Percentiles rank a stretch among this genome's conserved stretches.
Conservation (phyloP, 2,797 vertebrate genomes). For the Brachyrhaphis roseni region DNA sequence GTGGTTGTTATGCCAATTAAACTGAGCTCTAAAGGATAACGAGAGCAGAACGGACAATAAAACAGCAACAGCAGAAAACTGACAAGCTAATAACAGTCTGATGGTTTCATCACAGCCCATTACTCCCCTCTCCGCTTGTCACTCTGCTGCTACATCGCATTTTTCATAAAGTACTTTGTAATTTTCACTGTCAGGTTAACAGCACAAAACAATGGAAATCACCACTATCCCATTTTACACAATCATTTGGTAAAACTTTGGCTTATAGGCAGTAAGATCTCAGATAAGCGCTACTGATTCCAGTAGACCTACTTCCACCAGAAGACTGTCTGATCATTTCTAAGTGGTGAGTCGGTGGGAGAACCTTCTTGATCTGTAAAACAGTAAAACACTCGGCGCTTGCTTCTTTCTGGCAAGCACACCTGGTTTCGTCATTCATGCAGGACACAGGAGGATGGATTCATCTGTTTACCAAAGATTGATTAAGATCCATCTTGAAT, state of each 20-base stretch:
- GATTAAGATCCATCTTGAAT: background rate
- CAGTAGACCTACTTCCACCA: constrained; percentile 49
- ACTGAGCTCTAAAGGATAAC: constrained; percentile 46
- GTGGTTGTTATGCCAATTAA: constrained; percentile 35
- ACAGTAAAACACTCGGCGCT: constrained; percentile 54
- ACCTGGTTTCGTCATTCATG: constrained; percentile 59
- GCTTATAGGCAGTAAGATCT: background rate
- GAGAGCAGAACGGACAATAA: constrained; percentile 51
- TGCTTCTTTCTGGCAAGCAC: constrained; percentile 64
- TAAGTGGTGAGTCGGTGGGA: constrained; percentile 60
- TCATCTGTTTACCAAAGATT: background rate
- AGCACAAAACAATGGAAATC: constrained; percentile 6
- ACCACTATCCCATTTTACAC: background rate
- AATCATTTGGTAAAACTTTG: background rate
- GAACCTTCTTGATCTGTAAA: constrained; percentile 55
- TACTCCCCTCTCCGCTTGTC: constrained; percentile 20
- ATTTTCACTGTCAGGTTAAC: constrained; percentile 17
- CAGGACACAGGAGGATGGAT: constrained; percentile 49
- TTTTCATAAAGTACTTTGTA: constrained; percentile 20
- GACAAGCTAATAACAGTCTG: constrained; percentile 58
- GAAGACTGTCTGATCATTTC: constrained; percentile 49
- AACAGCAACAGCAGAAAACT: constrained; percentile 44
- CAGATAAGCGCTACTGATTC: constrained; percentile 9
- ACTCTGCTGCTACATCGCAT: background rate
- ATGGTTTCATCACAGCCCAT: constrained; percentile 37